phyloP scores from a whole-genome alignment of 2,797 vertebrate species.

The Macrochelys suwanniensis region DNA sequence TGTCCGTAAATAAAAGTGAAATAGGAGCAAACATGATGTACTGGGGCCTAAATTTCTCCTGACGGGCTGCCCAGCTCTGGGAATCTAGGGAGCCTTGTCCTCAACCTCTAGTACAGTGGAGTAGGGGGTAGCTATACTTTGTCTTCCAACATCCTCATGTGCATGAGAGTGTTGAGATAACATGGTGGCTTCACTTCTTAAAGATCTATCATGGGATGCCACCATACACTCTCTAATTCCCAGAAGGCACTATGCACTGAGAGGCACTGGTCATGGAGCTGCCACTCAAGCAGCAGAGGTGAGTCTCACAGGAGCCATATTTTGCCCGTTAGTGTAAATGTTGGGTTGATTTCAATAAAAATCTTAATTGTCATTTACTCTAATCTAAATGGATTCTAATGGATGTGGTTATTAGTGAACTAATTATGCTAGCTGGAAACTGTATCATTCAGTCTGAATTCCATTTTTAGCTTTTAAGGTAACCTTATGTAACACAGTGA shows the following conservation, averaged over 20 bases:
- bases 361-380: background rate
- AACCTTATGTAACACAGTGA: background rate
- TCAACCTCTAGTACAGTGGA: background rate
- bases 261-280: background rate
- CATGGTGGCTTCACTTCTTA: background rate
- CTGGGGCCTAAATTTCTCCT: too few species aligned
- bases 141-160: accelerated
- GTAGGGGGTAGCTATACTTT: accelerated
- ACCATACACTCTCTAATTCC: background rate
- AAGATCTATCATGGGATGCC: background rate
- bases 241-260: background rate
- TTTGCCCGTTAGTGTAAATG: too few species aligned
- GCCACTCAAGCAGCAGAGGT: accelerated
- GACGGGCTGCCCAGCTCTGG: background rate
- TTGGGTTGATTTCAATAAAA: background rate
- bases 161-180: background rate
- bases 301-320: background rate
- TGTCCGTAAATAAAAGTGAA: too few species aligned
- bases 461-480: background rate
- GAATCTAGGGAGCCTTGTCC: background rate
- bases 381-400: background rate
- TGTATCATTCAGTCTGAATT: background rate
- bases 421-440: background rate
- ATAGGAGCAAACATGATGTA: too few species aligned
- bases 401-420: background rate